phyloP scores from a whole-genome alignment of 2,888 invertebrate species.

The Stictocephala bisonia region DNA sequence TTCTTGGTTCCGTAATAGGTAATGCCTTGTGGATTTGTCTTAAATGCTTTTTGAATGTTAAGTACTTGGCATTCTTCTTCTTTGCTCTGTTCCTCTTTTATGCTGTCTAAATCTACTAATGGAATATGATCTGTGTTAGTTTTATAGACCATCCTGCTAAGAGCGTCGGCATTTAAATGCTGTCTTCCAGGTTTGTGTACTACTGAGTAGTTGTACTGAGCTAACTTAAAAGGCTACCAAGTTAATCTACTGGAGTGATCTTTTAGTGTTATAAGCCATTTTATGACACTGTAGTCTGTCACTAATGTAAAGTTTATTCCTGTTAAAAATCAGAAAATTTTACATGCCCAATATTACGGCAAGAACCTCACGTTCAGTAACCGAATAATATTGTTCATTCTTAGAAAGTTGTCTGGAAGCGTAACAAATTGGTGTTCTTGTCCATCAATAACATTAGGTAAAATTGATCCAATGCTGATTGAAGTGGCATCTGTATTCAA shows the following conservation, averaged over 20 bases:
- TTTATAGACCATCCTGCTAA: constrained; percentile 23
- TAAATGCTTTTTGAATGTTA: too few relatives aligned
- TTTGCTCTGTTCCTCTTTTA: too few relatives aligned
- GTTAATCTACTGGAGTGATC: neutral
- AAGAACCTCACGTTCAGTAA: too few relatives aligned
- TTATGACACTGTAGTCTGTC: neutral
- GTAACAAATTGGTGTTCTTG: too few relatives aligned
- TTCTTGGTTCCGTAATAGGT: too few relatives aligned
- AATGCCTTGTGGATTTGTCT: too few relatives aligned
- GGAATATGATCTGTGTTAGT: too few relatives aligned
- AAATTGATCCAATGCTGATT: constrained; percentile 56
- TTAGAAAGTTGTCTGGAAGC: too few relatives aligned
- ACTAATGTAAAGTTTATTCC: neutral
- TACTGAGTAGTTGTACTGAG: neutral
- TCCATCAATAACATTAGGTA: constrained; percentile 50
- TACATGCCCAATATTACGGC: too few relatives aligned
- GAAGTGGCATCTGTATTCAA: constrained; percentile 57
- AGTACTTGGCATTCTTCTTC: too few relatives aligned
- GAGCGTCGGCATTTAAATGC: neutral
- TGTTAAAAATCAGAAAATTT: neutral
- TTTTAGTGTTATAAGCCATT: neutral
- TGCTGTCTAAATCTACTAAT: too few relatives aligned
- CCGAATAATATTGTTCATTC: too few relatives aligned
- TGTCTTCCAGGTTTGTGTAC: neutral
- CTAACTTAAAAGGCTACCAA: neutral